phyloP scores from a whole-genome alignment of 2,797 vertebrate genomes.

The Eidolon dupreanum region DNA sequence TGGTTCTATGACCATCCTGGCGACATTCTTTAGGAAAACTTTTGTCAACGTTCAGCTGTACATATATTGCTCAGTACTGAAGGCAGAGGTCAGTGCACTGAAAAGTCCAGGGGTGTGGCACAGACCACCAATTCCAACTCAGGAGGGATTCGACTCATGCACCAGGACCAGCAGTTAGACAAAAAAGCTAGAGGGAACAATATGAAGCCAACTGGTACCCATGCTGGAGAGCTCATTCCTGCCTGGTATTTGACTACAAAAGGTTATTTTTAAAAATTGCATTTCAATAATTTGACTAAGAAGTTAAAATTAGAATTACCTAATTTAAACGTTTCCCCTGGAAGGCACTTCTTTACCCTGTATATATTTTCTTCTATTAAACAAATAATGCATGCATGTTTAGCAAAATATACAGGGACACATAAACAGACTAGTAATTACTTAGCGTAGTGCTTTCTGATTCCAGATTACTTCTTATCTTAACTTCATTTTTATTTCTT shows the following conservation, averaged over 20 bases:
- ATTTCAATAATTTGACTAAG: slow-evolving; percentile 86
- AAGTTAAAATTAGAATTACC: slow-evolving; percentile 88
- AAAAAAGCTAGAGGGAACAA: slow-evolving; percentile 48
- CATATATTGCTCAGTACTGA: slow-evolving; percentile 6
- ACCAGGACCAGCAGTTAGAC: slow-evolving; percentile 29
- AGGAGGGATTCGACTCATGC: background rate
- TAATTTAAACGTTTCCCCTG: slow-evolving; percentile 86
- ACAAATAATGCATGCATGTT: slow-evolving; percentile 93
- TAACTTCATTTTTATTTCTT: slow-evolving; percentile 97
- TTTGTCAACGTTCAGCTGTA: background rate
- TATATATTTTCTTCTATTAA: slow-evolving; percentile 89
- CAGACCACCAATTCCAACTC: slow-evolving; percentile 48
- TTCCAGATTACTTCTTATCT: slow-evolving; percentile 99
- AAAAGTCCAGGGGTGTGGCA: background rate
- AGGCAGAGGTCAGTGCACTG: slow-evolving; percentile 6
- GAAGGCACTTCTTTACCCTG: slow-evolving; percentile 89
- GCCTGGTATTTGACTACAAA: slow-evolving; percentile 72
- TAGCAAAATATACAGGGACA: slow-evolving; percentile 94
- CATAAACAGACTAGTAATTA: slow-evolving; percentile 99
- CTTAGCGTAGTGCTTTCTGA: slow-evolving; percentile 98
- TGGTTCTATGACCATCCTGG: background rate
- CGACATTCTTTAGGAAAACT: background rate
- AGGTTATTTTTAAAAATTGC: slow-evolving; percentile 61
- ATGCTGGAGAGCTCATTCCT: slow-evolving; percentile 62
- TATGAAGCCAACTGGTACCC: slow-evolving; percentile 63